Evolutionary conservation across 1,140 invertebrate species (phyloP), one percentile per base, ranked within the genome.

Genomic region (Bombus picipes): DNA sequence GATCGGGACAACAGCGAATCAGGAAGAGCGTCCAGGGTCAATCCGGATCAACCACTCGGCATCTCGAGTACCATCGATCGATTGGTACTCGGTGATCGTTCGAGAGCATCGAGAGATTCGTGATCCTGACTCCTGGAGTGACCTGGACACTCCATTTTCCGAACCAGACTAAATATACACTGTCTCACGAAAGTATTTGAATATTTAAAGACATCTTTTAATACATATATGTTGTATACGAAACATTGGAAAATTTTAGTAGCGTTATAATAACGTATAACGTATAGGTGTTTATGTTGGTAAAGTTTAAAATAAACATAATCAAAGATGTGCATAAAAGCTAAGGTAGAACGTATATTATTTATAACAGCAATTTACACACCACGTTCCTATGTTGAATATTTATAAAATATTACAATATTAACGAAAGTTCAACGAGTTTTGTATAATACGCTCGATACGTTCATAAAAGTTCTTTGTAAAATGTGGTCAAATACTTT

Each of bases 61-160:
- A 22, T 6, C 6, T 66, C 65, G 41, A 79, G 77, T 13, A n/a
- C 6, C 32, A 12, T 80, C 34, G 77, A 70, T 80, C 77, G 74
- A 76, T n/a, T 43, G 74, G 34, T 12, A 10, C 41, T 47, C 32
- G 57, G 2, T 22, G 80, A 73, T 70, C 32, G 65, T 37, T 70
- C 3, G 41, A 66, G n/a, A 1, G 65, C 39, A 28, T 71, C 37
- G 70, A 72, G 34, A 76, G 41, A 76, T 76, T 62, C 37, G 34
- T 25, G 74, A 75, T 75, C 47, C 47, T 37, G 37, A 22, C 28
- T n/a, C 32, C 13, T 39, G 43, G 28, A 70, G 47, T 70, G 8
- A 70, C 34, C 53, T n/a, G 32, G 6, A 32, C 77, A 13, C 62
- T 79, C 32, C 13, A 18, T 59, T 41, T 66, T 32, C 15, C 9